phyloP scores from a whole-genome alignment of 1,140 invertebrate species.

The Cherax destructor region DNA sequence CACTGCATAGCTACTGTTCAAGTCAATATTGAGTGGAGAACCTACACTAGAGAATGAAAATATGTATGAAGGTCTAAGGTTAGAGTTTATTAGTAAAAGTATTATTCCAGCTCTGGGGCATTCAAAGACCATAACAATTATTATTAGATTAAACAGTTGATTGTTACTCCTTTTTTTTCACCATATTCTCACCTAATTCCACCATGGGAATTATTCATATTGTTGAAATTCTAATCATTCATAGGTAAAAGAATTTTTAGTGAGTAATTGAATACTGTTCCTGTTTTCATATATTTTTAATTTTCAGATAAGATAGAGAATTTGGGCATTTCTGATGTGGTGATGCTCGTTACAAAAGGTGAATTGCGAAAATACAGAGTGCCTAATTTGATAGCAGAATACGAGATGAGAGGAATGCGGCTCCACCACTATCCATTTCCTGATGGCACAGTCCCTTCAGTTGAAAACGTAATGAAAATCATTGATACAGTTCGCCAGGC shows the following conservation, averaged over 20 bases:
- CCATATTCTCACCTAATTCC: too few relatives aligned
- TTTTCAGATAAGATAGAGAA: slow-evolving; percentile 57
- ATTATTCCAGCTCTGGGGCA: too few relatives aligned
- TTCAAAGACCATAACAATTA: too few relatives aligned
- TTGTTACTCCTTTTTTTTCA: too few relatives aligned
- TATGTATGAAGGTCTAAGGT: too few relatives aligned
- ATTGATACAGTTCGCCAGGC: slow-evolving; percentile 38
- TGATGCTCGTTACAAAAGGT: slow-evolving; percentile 61
- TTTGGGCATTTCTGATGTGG: slow-evolving; percentile 53
- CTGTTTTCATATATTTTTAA: not conserved
- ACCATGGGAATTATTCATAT: too few relatives aligned
- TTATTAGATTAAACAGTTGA: too few relatives aligned
- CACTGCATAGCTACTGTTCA: too few relatives aligned
- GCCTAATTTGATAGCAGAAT: slow-evolving; percentile 55
- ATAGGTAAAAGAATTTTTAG: not conserved
- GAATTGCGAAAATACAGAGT: slow-evolving; percentile 67
- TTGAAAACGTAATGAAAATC: slow-evolving; percentile 62
- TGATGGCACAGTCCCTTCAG: slow-evolving; percentile 61
- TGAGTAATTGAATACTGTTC: not conserved
- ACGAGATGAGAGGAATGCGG: slow-evolving; percentile 46
- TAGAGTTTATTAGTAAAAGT: too few relatives aligned
- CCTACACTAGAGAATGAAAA: too few relatives aligned
- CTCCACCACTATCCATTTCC: slow-evolving; percentile 57
- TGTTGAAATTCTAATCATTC: too few relatives aligned
- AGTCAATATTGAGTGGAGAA: too few relatives aligned